A percentile compares a stretch with the other conserved stretches of the same genome.
phyloP scores from a whole-genome alignment of 2,888 invertebrate genomes.

The Nomada flava region DNA sequence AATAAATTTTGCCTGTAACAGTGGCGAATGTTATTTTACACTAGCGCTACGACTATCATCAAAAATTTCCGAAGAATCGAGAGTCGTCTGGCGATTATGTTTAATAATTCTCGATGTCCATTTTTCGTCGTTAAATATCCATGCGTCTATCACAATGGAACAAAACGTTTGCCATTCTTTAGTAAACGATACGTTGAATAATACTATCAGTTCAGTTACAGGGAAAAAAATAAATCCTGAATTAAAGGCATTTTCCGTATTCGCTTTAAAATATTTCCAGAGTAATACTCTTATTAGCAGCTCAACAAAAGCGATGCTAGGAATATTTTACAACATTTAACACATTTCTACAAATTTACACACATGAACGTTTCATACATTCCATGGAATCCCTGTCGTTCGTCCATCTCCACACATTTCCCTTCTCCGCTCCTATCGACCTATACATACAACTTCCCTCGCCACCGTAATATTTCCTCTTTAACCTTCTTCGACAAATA shows the following conservation, averaged over 20 bases:
- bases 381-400: neutral
- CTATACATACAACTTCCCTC: neutral
- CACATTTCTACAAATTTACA: too few species aligned
- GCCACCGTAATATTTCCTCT: neutral
- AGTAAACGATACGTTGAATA: neutral
- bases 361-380: too few species aligned
- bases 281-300: too few species aligned
- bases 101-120: neutral
- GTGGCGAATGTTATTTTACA: neutral
- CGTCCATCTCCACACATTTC: neutral
- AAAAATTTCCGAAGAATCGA: neutral
- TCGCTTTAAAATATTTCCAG: too few species aligned
- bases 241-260: too few species aligned
- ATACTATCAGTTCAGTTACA: neutral
- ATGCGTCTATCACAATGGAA: too few species aligned
- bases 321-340: too few species aligned
- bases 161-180: neutral
- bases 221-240: neutral
- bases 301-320: too few species aligned
- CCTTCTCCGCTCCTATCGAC: neutral
- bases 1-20: neutral
- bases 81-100: too few species aligned
- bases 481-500: conserved; percentile 7
- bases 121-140: neutral
- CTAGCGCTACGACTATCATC: neutral